Base-by-base conservation (phyloP, 2,888 invertebrate genomes). In the Cheiracanthium punctorium region DNA sequence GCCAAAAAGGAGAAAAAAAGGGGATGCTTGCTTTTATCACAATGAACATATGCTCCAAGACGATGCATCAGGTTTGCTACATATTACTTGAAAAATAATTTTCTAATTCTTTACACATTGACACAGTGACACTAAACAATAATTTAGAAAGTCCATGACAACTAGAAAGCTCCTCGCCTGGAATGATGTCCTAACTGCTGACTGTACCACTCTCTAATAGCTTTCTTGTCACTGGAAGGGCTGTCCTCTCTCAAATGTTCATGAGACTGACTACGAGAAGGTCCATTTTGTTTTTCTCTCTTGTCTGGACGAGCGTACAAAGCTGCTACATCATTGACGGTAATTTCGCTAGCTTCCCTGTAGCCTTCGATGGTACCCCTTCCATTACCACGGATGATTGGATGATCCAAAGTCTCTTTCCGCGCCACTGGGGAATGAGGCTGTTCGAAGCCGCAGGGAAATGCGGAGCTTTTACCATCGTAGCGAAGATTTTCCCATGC, bases 401-500 rank as follows among this genome's bases (percentile, higher is more conserved):
- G 89, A 70, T 80, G 81, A 92, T 95, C 95, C 90, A 95, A 92
- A 43, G 95, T 95, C 90, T 95, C 95, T 91, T 95, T 95, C 80
- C 95, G 93, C 14, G 80, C 72, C 17, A 88, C 65, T 14, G 82
- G 82, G 1, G 77, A 65, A 43, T 81, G 76, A 24, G 82, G 72
- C n/a, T 72, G 58, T 24, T 88, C 81, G 33, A 76, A 70, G 37
- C 75, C 71, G 20, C 30, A 32, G 64, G 82, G 64, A 67, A 82
- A 82, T 10, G 81, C 87, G 24, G 88, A 87, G 58, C 82, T 82
- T 30, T 88, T 88, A 29, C 86, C 84, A 69, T 85, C 87, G 48
- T 84, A 89, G 17, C 88, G 84, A 12, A 97, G 93, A 91, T 97
- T 96, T 91, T 97, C 97, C 97, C 97, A 97, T 1, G 97, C 97